phyloP scores from a whole-genome alignment of 2,888 invertebrate species.

The Laspeyria flexula region DNA sequence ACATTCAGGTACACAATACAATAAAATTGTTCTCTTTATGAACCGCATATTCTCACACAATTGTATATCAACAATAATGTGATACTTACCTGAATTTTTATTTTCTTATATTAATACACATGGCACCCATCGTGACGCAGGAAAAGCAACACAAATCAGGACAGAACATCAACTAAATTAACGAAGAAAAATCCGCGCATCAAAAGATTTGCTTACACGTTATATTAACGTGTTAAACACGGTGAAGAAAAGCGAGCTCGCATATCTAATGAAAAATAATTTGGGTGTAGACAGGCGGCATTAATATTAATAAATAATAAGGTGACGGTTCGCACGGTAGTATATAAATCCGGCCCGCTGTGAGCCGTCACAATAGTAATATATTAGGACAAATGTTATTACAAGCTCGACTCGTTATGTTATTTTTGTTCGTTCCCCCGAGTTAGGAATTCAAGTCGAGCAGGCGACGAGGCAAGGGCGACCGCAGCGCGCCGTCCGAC shows the following conservation, averaged over 20 bases:
- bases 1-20: conserved; percentile 12
- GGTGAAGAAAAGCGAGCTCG: conserved; percentile 52
- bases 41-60: conserved; percentile 17
- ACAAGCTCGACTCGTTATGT: conserved; percentile 81
- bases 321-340: conserved; percentile 76
- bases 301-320: conserved; percentile 82
- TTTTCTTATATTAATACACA: conserved; percentile 30
- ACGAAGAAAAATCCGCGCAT: conserved; percentile 55
- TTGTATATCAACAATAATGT: conserved; percentile 20
- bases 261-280: conserved; percentile 76
- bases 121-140: conserved; percentile 8
- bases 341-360: conserved; percentile 77
- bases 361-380: conserved; percentile 81
- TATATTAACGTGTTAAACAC: conserved; percentile 62
- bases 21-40: conserved; percentile 21
- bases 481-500: conserved; percentile 23
- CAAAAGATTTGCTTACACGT: conserved; percentile 66
- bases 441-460: conserved; percentile 62
- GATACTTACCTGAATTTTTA: conserved; percentile 14
- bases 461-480: conserved; percentile 44
- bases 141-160: conserved; percentile 31
- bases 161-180: conserved; percentile 49
- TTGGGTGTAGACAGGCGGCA: conserved; percentile 71
- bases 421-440: conserved; percentile 78
- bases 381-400: conserved; percentile 85